phyloP scores from a whole-genome alignment of 2,797 vertebrate species.

The Myotis myotis region DNA sequence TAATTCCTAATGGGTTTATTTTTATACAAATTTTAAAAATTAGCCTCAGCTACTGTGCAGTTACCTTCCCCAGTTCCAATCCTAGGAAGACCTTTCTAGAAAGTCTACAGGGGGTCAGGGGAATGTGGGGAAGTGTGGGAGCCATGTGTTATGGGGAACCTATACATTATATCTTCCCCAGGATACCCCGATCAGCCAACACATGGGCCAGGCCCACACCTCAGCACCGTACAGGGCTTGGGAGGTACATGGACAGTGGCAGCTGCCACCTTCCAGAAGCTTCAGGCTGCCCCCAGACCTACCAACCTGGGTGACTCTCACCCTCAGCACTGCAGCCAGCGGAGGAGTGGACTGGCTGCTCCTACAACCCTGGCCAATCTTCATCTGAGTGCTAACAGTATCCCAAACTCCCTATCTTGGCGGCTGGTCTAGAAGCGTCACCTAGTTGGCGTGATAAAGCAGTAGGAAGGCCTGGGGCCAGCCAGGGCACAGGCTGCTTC shows the following conservation, averaged over 20 bases:
- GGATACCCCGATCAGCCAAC: not conserved
- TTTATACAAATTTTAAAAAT: not conserved
- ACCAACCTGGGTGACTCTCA: not conserved
- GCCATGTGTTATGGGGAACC: not conserved
- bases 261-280: not conserved
- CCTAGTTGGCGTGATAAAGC: not conserved
- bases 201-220: not conserved
- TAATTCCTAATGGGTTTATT: not conserved
- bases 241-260: not conserved
- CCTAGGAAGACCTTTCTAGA: constrained; percentile 2
- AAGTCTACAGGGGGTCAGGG: not conserved
- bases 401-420: not conserved
- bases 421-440: not conserved
- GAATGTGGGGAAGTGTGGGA: not conserved
- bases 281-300: not conserved
- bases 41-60: not conserved
- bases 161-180: not conserved
- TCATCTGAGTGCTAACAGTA: not conserved
- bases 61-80: not conserved
- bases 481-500: not conserved
- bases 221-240: not conserved
- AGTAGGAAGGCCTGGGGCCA: not conserved
- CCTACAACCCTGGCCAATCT: not conserved
- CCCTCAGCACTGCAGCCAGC: accelerated
- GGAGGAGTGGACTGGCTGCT: not conserved